These are phyloP conservation scores for Xestia rhomboidea DNA, from an alignment of 2,888 invertebrate genomes.

Conservation along the genomic window DNA sequence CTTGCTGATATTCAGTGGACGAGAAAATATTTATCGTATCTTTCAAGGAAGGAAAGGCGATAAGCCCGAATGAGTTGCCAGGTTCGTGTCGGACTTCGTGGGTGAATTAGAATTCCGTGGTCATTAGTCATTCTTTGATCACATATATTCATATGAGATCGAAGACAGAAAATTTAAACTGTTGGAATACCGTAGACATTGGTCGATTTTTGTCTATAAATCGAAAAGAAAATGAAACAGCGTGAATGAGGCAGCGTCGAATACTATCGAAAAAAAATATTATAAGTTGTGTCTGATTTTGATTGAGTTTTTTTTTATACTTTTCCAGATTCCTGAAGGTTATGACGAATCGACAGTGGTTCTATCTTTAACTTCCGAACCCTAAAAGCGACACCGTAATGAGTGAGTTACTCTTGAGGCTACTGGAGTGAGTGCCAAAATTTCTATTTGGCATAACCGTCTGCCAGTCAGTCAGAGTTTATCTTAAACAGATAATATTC, in stretches of 20 bases:
- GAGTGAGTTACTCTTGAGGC: slow-evolving; percentile 36
- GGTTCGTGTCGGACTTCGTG: slow-evolving; percentile 1
- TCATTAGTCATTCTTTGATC: neutral
- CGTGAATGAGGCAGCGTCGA: too few species aligned
- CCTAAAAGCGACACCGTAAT: slow-evolving; percentile 24
- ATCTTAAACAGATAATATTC: slow-evolving; percentile 56
- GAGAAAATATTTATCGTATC: slow-evolving; percentile 49
- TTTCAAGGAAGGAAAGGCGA: slow-evolving; percentile 45
- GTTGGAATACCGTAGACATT: neutral
- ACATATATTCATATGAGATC: neutral
- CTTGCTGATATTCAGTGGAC: slow-evolving; percentile 34
- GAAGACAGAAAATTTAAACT: neutral
- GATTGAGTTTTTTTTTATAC: neutral
- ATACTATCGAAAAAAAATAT: neutral
- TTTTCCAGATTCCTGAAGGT: neutral
- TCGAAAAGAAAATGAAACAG: neutral
- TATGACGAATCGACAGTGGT: neutral
- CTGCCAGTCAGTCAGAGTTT: slow-evolving; percentile 34
- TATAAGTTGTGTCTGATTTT: neutral
- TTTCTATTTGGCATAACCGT: slow-evolving; percentile 56
- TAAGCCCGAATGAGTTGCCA: slow-evolving; percentile 18
- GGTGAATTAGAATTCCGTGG: neutral
- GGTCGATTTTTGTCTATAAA: too few species aligned
- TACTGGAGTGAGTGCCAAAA: slow-evolving; percentile 57
- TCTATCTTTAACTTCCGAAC: slow-evolving; percentile 29